Percentiles rank a stretch among this genome's conserved stretches.
Evolutionary conservation across 1,140 invertebrate species (phyloP).

Genomic region (Tetramorium parvispinum): DNA sequence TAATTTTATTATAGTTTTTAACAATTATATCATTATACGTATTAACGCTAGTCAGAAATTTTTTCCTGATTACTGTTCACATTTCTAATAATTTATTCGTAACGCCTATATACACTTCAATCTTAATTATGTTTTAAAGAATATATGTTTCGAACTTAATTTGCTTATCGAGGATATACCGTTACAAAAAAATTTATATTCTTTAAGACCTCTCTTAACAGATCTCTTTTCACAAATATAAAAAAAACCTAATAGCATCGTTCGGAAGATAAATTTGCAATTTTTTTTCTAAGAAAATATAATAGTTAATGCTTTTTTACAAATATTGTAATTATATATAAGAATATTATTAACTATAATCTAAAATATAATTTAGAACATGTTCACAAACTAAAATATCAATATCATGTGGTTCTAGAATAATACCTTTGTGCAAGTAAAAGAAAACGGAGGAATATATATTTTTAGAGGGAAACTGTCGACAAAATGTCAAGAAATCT

Average conservation of each 20-base stretch:
- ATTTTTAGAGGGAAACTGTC: neutral
- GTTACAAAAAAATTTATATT: neutral
- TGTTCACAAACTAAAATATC: neutral
- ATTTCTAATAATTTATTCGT: neutral
- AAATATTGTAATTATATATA: neutral
- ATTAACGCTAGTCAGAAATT: neutral
- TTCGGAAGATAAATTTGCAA: slow-evolving; percentile 1
- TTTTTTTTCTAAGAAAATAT: neutral
- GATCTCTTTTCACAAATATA: neutral
- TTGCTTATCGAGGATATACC: neutral
- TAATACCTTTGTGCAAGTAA: neutral
- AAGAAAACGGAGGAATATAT: neutral
- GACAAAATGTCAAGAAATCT: neutral
- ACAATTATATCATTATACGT: neutral
- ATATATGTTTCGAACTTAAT: slow-evolving; percentile 7
- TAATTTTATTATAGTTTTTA: neutral
- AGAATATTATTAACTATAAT: neutral
- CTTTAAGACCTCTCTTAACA: neutral
- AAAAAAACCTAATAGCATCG: neutral
- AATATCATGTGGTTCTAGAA: neutral
- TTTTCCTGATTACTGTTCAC: neutral
- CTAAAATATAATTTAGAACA: neutral
- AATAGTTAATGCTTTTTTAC: neutral
- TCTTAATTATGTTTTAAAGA: slow-evolving; percentile 2
- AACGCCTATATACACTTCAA: neutral